Percentiles rank a stretch among this genome's conserved stretches.
phyloP scores from a whole-genome alignment of 2,113 vertebrate species.

The Oophaga pumilio region DNA sequence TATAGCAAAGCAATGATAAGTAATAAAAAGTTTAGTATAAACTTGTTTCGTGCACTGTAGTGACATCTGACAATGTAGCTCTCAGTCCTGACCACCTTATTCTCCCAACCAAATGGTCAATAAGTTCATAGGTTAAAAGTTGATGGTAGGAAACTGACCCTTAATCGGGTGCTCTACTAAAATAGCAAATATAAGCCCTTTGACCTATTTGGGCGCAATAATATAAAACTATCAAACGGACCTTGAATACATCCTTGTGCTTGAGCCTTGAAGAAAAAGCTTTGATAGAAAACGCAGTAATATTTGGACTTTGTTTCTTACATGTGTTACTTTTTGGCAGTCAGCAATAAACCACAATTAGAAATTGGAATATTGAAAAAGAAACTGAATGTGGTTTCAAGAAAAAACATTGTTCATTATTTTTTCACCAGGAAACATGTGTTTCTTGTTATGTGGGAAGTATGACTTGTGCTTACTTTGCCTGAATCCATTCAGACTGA shows the following conservation, averaged over 20 bases:
- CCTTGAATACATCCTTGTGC: neutral
- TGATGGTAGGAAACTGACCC: no score
- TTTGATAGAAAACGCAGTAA: neutral
- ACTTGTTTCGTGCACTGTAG: no score
- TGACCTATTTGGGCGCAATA: neutral
- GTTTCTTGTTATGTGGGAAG: conserved; percentile 5
- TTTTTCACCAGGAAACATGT: neutral
- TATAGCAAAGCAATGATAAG: no score
- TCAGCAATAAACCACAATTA: neutral
- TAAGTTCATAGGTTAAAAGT: no score
- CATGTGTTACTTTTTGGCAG: conserved; percentile 7
- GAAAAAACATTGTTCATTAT: neutral
- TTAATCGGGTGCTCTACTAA: no score
- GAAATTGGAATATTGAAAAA: neutral
- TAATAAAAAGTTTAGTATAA: no score
- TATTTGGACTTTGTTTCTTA: neutral
- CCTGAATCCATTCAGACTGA: neutral
- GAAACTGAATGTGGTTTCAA: neutral
- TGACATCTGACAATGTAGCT: no score
- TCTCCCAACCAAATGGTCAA: no score
- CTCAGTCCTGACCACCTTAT: no score
- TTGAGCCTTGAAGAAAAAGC: neutral
- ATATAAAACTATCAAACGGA: no score
- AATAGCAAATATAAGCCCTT: neutral
- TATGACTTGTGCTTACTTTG: conserved; percentile 9